phyloP scores from a whole-genome alignment of 2,113 vertebrate species.

The Nerophis lumbriciformis region DNA sequence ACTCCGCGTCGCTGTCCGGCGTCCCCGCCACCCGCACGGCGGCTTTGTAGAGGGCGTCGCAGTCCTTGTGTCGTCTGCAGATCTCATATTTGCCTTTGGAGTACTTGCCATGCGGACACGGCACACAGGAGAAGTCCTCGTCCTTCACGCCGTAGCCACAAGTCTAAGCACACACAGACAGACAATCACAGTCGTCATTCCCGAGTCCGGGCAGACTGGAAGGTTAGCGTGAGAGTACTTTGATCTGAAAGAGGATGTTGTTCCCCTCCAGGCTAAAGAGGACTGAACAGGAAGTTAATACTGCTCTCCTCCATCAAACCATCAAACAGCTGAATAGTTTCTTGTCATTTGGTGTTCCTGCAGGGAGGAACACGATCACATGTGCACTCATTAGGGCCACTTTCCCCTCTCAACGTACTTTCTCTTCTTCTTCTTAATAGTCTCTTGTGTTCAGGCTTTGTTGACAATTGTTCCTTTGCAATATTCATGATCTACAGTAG shows the following conservation, averaged over 20 bases:
- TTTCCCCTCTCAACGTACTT: conserved; percentile 30
- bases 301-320: conserved; percentile 27
- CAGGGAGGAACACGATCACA: not conserved
- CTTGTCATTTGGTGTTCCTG: conserved; percentile 28
- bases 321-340: conserved; percentile 30
- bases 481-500: not conserved
- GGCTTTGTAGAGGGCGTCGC: conserved; percentile 87
- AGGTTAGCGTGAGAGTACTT: conserved; percentile 15
- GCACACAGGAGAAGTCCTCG: conserved; percentile 84
- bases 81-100: conserved; percentile 97
- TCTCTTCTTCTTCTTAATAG: not conserved
- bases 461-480: not conserved
- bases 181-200: conserved; percentile 12
- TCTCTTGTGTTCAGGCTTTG: not conserved
- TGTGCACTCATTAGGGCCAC: not conserved
- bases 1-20: conserved; percentile 88
- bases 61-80: conserved; percentile 94
- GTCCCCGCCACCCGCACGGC: conserved; percentile 83
- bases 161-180: conserved; percentile 65
- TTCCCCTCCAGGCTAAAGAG: conserved; percentile 40
- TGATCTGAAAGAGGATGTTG: conserved; percentile 43
- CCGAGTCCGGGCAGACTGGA: not conserved
- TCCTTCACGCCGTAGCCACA: conserved; percentile 91
- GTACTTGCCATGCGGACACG: conserved; percentile 88
- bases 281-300: conserved; percentile 46